phyloP scores from a whole-genome alignment of 2,797 vertebrate species.

The Rhynchonycteris naso region DNA sequence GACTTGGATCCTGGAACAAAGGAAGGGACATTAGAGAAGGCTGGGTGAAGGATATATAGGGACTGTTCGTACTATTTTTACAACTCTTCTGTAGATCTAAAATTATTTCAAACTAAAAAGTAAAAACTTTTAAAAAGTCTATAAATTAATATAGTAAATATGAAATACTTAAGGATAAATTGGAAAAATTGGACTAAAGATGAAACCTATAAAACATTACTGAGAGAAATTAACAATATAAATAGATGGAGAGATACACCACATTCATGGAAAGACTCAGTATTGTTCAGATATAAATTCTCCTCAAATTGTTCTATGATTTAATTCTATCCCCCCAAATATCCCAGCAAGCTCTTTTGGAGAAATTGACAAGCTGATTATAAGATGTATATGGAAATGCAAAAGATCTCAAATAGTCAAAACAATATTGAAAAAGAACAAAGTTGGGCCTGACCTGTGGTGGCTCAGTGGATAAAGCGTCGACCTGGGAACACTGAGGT shows the following conservation, averaged over 20 bases:
- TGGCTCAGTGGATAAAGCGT: no score
- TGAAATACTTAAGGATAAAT: neutral
- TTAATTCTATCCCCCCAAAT: neutral
- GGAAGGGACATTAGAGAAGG: neutral
- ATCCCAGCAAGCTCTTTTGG: neutral
- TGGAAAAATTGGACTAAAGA: neutral
- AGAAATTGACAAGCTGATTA: neutral
- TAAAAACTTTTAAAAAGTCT: neutral
- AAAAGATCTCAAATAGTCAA: neutral
- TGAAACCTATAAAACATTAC: neutral
- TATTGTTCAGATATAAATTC: neutral
- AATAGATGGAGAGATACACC: neutral
- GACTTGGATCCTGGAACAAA: neutral
- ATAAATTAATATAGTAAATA: neutral
- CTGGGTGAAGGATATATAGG: neutral
- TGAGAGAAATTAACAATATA: neutral
- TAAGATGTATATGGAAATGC: neutral
- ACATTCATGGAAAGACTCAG: neutral
- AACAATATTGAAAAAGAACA: slow-evolving; percentile 2
- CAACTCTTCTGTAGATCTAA: neutral
- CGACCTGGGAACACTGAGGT: no score
- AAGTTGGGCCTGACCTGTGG: no score
- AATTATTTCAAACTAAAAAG: slow-evolving; percentile 33
- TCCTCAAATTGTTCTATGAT: neutral
- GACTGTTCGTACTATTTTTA: neutral